Conservation (phyloP, 2,888 invertebrate genomes). For the Periphyllus acericola region DNA sequence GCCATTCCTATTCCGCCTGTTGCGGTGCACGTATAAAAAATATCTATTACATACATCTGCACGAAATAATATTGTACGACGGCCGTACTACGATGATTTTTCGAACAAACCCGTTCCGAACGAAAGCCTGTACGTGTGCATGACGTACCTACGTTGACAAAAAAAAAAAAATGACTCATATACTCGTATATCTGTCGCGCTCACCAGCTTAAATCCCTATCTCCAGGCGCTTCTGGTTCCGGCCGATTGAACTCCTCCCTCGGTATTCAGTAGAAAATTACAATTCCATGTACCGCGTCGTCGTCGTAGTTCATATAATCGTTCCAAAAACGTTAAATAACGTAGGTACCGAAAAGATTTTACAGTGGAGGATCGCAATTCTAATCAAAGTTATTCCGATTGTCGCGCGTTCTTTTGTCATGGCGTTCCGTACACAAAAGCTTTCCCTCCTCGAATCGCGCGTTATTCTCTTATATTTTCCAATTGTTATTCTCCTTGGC, state of each 20-base stretch:
- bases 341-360: neutral
- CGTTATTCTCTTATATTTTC: neutral
- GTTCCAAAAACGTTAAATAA: neutral
- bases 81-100: neutral
- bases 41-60: neutral
- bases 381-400: neutral
- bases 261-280: too few relatives aligned
- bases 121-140: neutral
- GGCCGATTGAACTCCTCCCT: too few relatives aligned
- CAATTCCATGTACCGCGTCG: neutral
- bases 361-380: neutral
- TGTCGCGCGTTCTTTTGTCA: neutral
- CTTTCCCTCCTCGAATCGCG: neutral
- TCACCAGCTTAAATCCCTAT: neutral
- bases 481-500: slow-evolving; percentile 26
- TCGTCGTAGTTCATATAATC: neutral
- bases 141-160: too few relatives aligned
- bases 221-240: neutral
- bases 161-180: too few relatives aligned
- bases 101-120: neutral
- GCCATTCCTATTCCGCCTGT: too few relatives aligned
- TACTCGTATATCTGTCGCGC: neutral
- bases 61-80: neutral
- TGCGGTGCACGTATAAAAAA: too few relatives aligned
- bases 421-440: neutral